phyloP scores from a whole-genome alignment of 1,140 invertebrate genomes.

The Contarinia nasturtii region DNA sequence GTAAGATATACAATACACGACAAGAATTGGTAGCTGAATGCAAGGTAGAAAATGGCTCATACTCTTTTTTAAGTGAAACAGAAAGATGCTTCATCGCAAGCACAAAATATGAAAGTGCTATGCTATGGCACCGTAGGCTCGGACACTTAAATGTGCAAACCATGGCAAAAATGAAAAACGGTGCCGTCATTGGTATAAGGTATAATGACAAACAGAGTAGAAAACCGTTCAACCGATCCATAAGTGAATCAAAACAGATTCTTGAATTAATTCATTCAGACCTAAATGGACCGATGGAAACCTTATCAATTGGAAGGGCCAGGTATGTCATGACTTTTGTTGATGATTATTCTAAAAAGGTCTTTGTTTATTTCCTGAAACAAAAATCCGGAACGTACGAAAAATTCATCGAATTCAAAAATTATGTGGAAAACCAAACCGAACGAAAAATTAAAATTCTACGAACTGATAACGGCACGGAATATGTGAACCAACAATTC shows the following conservation, averaged over 20 bases:
- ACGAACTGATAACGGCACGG: constrained; percentile 19
- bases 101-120: background rate
- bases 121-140: background rate
- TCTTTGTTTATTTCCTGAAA: constrained; percentile 21
- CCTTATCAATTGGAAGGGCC: constrained; percentile 12
- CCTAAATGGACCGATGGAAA: constrained; percentile 17
- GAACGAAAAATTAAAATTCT: constrained; percentile 11
- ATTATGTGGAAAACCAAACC: constrained; percentile 9
- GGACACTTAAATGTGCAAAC: background rate
- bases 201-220: constrained; percentile 1
- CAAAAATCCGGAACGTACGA: constrained; percentile 9
- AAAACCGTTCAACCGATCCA: background rate
- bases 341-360: constrained; percentile 23
- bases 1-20: background rate
- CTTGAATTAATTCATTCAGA: constrained; percentile 9
- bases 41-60: background rate
- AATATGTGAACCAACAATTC: constrained; percentile 12
- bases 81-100: background rate
- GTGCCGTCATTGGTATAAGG: constrained; percentile 1
- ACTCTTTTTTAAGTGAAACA: background rate
- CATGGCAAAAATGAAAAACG: background rate
- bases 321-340: constrained; percentile 20
- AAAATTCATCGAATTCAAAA: constrained; percentile 14
- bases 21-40: background rate
- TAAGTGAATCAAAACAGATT: constrained; percentile 1